Percentiles rank a stretch among this genome's conserved stretches.
Conservation (phyloP, 2,888 invertebrate genomes). For the Agrotis clavis region DNA sequence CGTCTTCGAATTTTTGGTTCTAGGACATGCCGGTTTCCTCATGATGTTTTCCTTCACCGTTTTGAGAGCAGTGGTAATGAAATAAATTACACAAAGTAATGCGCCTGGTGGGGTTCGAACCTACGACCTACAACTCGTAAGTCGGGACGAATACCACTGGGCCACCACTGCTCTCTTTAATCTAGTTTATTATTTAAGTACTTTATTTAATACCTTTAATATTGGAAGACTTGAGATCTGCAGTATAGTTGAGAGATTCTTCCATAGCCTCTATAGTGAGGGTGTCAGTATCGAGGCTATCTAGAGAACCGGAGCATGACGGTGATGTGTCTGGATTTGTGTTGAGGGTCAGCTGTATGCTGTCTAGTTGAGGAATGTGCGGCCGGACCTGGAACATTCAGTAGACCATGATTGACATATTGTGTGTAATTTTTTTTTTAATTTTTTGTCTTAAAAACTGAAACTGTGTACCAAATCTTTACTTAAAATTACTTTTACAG, state of each 20-base stretch:
- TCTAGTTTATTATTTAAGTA: not conserved
- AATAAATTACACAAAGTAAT: no score
- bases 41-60: no score
- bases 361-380: constrained; percentile 93
- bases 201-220: constrained; percentile 81
- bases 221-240: constrained; percentile 85
- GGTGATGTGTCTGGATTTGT: constrained; percentile 86
- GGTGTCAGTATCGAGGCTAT: constrained; percentile 86
- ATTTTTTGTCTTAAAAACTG: not conserved
- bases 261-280: constrained; percentile 88
- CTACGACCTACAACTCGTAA: no score
- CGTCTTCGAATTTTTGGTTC: no score
- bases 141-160: no score
- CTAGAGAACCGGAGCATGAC: constrained; percentile 87
- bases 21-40: no score
- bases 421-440: not conserved
- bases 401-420: not conserved
- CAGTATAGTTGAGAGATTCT: constrained; percentile 83
- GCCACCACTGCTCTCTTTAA: no score
- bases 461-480: not conserved
- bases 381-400: constrained; percentile 90
- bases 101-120: no score
- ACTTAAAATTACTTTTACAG: not conserved
- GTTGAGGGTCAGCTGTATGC: constrained; percentile 89
- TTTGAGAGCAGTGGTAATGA: no score